Percentiles rank a stretch among this genome's conserved stretches.
Conservation (phyloP, 1,140 invertebrate species). For the Musca vetustissima region DNA sequence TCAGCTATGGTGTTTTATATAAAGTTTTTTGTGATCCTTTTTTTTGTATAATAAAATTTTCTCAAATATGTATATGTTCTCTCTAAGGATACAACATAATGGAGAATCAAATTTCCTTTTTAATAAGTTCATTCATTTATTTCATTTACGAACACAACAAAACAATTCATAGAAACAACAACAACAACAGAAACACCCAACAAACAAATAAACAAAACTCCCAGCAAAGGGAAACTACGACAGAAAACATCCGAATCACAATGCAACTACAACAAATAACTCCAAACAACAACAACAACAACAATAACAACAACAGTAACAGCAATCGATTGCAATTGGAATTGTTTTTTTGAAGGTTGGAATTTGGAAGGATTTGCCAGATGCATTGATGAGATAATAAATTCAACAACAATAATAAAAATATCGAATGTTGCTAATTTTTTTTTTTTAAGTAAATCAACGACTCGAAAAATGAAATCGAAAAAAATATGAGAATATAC, state of each 20-base stretch:
- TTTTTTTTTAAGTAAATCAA: background rate
- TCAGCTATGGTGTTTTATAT: too few species aligned
- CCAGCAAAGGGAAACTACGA: background rate
- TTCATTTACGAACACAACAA: background rate
- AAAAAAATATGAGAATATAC: conserved; percentile 15
- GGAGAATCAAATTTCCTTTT: too few species aligned
- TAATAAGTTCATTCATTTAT: too few species aligned
- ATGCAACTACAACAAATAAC: conserved; percentile 19
- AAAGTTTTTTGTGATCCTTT: too few species aligned
- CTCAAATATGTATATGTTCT: too few species aligned
- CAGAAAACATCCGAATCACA: conserved; percentile 11
- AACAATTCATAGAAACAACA: background rate
- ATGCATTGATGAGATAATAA: conserved; percentile 46
- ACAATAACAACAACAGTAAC: conserved; percentile 10
- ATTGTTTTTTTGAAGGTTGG: conserved; percentile 18
- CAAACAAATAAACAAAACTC: background rate
- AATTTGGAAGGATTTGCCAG: conserved; percentile 30
- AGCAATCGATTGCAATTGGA: too few species aligned
- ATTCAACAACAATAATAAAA: conserved; percentile 9
- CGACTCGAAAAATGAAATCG: background rate
- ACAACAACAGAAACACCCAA: background rate
- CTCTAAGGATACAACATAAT: too few species aligned
- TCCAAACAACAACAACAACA: conserved; percentile 15
- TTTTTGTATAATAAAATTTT: too few species aligned
- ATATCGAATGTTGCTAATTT: conserved; percentile 21